These are phyloP conservation scores for Dasyurus viverrinus DNA, from an alignment of 2,113 vertebrate species.

Conservation along the genomic window DNA sequence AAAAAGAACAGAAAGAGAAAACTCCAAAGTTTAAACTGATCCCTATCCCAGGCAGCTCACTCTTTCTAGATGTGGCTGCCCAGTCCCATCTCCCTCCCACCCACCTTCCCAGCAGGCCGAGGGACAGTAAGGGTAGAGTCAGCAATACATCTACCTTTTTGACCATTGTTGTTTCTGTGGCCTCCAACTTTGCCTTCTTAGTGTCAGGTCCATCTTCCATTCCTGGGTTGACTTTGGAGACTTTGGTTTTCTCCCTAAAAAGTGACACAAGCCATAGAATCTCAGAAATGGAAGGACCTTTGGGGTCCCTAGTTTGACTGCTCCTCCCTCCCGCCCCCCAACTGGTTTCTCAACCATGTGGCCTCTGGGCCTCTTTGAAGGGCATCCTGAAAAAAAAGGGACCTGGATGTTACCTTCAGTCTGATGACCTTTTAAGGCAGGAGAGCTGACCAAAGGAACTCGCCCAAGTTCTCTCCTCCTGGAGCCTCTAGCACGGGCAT, in stretches of 20 bases:
- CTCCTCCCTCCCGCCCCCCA: not conserved
- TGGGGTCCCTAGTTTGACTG: not conserved
- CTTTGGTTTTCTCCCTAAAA: conserved; percentile 92
- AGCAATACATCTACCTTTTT: conserved; percentile 88
- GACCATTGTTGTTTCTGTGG: conserved; percentile 92
- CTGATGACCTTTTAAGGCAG: not conserved
- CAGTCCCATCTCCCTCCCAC: not conserved
- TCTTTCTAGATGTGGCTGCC: not conserved
- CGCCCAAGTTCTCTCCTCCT: not conserved
- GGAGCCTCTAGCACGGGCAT: not conserved
- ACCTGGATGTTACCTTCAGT: not conserved
- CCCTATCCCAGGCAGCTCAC: not conserved
- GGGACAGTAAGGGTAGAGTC: not conserved
- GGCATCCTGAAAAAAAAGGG: not conserved
- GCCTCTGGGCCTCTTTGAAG: not conserved
- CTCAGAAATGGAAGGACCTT: not conserved
- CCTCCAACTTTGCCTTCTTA: conserved; percentile 91
- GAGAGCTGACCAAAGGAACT: not conserved
- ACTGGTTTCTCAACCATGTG: not conserved
- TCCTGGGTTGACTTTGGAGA: conserved; percentile 83
- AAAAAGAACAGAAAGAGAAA: not conserved
- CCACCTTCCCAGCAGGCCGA: rapidly evolving
- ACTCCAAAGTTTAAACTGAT: not conserved
- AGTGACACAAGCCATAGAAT: not conserved
- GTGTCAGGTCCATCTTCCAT: conserved; percentile 89